A percentile compares a stretch with the other conserved stretches of the same genome.
These are phyloP conservation scores for Harpalus rufipes DNA, from an alignment of 2,888 invertebrate species.

Conservation along the genomic window DNA sequence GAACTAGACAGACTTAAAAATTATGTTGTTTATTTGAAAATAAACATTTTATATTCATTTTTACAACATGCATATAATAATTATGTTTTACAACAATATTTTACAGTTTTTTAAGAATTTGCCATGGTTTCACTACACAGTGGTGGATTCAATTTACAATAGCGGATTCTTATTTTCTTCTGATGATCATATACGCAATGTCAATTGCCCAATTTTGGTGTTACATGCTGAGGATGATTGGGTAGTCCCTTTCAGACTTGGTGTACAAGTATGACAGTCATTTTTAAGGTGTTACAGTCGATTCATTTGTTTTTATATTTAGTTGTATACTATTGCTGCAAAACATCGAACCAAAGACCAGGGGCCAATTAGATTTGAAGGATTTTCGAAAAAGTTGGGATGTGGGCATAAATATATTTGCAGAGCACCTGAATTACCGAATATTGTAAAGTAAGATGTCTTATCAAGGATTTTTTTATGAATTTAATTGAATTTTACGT, in stretches of 20 bases:
- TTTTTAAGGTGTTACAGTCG: not conserved
- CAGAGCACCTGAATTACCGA: slow-evolving; percentile 85
- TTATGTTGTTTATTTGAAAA: too few species aligned
- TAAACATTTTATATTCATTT: not conserved
- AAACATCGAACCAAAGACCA: slow-evolving; percentile 80
- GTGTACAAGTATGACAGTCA: slow-evolving; percentile 73
- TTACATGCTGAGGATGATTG: slow-evolving; percentile 95
- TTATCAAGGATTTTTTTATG: not conserved
- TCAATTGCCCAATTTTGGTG: slow-evolving; percentile 88
- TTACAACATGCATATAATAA: not conserved
- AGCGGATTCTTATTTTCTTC: slow-evolving; percentile 89
- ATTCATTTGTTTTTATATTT: slow-evolving; percentile 71
- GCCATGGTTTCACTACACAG: slow-evolving; percentile 90
- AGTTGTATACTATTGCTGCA: slow-evolving; percentile 84
- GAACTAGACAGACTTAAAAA: too few species aligned
- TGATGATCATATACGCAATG: slow-evolving; percentile 84
- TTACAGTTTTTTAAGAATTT: slow-evolving; percentile 87
- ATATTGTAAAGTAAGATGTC: slow-evolving; percentile 82
- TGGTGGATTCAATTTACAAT: slow-evolving; percentile 87
- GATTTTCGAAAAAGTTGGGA: slow-evolving; percentile 83
- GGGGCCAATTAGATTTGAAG: slow-evolving; percentile 84
- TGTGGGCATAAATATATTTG: slow-evolving; percentile 94
- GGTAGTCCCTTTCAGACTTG: slow-evolving; percentile 90
- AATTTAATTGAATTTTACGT: slow-evolving; percentile 19
- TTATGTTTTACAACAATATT: not conserved